Percentiles rank a stretch among this genome's conserved stretches.
These are phyloP conservation scores for Eupithecia inturbata DNA, from an alignment of 2,888 invertebrate species.

Conservation along the genomic window DNA sequence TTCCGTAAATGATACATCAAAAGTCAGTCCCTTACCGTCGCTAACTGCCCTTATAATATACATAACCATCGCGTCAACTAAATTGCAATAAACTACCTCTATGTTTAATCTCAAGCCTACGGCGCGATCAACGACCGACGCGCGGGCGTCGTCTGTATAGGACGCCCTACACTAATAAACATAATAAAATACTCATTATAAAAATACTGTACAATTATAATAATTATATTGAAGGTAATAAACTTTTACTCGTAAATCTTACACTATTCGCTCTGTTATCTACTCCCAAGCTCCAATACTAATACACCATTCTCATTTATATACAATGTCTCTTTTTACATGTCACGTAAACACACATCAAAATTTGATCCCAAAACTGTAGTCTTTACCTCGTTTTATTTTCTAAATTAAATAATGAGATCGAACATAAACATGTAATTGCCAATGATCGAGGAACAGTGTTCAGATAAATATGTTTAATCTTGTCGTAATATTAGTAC, in stretches of 20 bases:
- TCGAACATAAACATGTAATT: constrained; percentile 81
- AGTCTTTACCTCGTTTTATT: constrained; percentile 83
- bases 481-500: constrained; percentile 48
- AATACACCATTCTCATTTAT: constrained; percentile 82
- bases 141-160: constrained; percentile 30
- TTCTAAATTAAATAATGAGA: constrained; percentile 84
- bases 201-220: constrained; percentile 83
- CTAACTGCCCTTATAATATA: constrained; percentile 77
- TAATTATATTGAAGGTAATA: constrained; percentile 79
- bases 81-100: constrained; percentile 76
- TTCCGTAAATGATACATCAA: constrained; percentile 79
- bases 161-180: constrained; percentile 56
- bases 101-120: constrained; percentile 76
- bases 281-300: constrained; percentile 68
- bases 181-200: constrained; percentile 81
- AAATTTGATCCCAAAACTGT: constrained; percentile 84
- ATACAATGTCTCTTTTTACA: constrained; percentile 80
- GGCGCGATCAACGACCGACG: constrained; percentile 11
- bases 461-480: constrained; percentile 51
- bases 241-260: constrained; percentile 73
- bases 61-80: constrained; percentile 74
- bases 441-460: constrained; percentile 64
- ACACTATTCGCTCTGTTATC: constrained; percentile 72
- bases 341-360: constrained; percentile 82
- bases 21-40: constrained; percentile 78